Evolutionary conservation across 1,140 invertebrate species (phyloP), one percentile per base, ranked within the genome.

Genomic region (Apocrypta bakeri): DNA sequence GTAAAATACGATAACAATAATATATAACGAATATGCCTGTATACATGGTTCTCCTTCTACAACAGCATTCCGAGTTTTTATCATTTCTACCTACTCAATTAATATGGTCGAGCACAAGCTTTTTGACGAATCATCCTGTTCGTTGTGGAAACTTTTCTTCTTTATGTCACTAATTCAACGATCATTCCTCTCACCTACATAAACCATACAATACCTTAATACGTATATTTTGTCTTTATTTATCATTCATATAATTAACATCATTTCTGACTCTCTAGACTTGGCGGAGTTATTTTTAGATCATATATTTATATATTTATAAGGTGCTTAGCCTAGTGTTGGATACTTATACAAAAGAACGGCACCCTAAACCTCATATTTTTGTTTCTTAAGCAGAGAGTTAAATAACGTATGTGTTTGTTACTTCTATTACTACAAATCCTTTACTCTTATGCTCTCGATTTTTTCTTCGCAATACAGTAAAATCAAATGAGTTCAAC

Each of bases 1-100:
- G 89, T 89, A n/a, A n/a, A n/a, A n/a, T n/a, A 85, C 87, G 87
- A 87, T 90, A 90, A 90, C 88, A 88, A 88, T 89, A 87, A 90
- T 88, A 88, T 90, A 90, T 87, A 90, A 90, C 86, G 78, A 87
- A 86, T 88, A 88, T 87, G 86, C 82, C 82, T 88, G 88, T 88
- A 87, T 89, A 90, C 85, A 88, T 89, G 86, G 76, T 87, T 89
- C 86, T 89, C n/a, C n/a, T n/a, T n/a, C n/a, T 88, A 88, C 87
- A 90, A 90, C 88, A 89, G 87, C 85, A 87, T 88, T 79, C 79
- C 85, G 84, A 81, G 84, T 85, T 84, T 86, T 85, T 86, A 79
- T 79, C 63, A 66, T 33, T 72, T 40, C 69, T 89, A 89, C 78
- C 85, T 88, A 90, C 85, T 84, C 85, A 85, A 56, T 56, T 21